Percentiles rank a stretch among this genome's conserved stretches.
Conservation (phyloP, 2,113 vertebrate genomes). For the Epinephelus moara region DNA sequence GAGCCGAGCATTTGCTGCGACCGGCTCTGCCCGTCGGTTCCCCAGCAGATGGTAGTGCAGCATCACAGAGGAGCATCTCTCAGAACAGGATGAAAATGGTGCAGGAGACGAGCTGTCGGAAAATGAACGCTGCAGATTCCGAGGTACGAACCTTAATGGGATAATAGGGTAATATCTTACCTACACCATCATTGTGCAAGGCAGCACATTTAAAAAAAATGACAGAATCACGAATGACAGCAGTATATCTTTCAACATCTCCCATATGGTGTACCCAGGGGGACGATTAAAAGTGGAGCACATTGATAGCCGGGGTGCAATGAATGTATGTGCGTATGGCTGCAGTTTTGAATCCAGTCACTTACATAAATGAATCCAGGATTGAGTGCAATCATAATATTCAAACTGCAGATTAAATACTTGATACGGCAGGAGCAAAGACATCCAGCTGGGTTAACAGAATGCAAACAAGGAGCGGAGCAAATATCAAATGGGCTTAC, state of each 20-base stretch:
- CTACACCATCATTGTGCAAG: conserved; percentile 66
- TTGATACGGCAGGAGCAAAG: conserved; percentile 44
- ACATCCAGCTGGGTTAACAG: conserved; percentile 45
- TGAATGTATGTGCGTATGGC: conserved; percentile 57
- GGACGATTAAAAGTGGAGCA: conserved; percentile 73
- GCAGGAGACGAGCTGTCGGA: conserved; percentile 72
- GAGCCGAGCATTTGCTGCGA: conserved; percentile 9
- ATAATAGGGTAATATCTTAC: conserved; percentile 75
- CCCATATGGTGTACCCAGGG: conserved; percentile 70
- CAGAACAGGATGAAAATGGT: conserved; percentile 66
- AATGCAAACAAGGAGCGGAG: conserved; percentile 58
- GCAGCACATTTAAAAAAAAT: conserved; percentile 60
- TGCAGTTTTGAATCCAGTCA: conserved; percentile 74
- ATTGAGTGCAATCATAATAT: conserved; percentile 62
- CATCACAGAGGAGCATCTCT: conserved; percentile 55
- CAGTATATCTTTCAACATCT: conserved; percentile 71
- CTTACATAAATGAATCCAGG: conserved; percentile 66
- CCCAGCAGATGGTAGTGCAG: conserved; percentile 83
- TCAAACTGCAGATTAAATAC: conserved; percentile 70
- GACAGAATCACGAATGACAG: conserved; percentile 68
- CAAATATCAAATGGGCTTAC: conserved; percentile 68
- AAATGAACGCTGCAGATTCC: conserved; percentile 70
- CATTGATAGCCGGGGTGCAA: conserved; percentile 54
- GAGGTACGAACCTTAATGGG: conserved; percentile 69
- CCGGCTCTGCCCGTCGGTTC: conserved; percentile 35